These are phyloP conservation scores for Climacteris rufus DNA, from an alignment of 2,113 vertebrate species.

Conservation along the genomic window DNA sequence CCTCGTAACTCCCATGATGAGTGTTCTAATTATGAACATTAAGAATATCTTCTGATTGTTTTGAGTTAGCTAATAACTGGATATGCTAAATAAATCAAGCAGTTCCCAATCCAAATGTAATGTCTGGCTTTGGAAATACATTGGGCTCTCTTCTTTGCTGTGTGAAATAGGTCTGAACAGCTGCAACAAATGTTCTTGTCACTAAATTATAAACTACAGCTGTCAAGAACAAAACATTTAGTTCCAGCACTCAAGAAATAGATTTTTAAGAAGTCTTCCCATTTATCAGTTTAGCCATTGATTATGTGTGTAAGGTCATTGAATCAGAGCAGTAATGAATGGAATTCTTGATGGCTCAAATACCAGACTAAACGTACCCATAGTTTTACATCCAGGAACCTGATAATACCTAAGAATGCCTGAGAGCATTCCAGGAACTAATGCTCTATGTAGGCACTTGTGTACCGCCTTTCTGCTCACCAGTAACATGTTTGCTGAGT, in stretches of 20 bases:
- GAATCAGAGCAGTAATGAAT: constrained; percentile 54
- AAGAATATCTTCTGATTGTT: constrained; percentile 53
- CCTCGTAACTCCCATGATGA: not conserved
- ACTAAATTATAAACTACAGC: constrained; percentile 65
- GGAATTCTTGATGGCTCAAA: constrained; percentile 12
- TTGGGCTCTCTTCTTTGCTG: not conserved
- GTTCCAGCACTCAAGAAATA: constrained; percentile 57
- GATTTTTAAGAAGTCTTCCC: constrained; percentile 65
- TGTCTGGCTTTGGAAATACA: constrained; percentile 34
- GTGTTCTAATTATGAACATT: constrained; percentile 61
- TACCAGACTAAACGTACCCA: not conserved
- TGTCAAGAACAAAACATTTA: constrained; percentile 64
- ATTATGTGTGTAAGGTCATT: constrained; percentile 64
- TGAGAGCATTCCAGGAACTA: constrained; percentile 1
- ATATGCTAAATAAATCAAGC: constrained; percentile 53
- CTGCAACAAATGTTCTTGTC: constrained; percentile 58
- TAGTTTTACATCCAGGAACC: constrained; percentile 12
- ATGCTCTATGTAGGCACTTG: not conserved
- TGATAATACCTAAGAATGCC: constrained; percentile 19
- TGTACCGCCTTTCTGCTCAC: not conserved
- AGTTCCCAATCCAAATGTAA: not conserved
- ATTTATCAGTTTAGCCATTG: constrained; percentile 72
- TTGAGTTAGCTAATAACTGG: constrained; percentile 51
- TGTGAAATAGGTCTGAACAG: constrained; percentile 35
- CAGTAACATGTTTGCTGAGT: not conserved